phyloP scores from a whole-genome alignment of 2,113 vertebrate species.

The Procavia capensis region DNA sequence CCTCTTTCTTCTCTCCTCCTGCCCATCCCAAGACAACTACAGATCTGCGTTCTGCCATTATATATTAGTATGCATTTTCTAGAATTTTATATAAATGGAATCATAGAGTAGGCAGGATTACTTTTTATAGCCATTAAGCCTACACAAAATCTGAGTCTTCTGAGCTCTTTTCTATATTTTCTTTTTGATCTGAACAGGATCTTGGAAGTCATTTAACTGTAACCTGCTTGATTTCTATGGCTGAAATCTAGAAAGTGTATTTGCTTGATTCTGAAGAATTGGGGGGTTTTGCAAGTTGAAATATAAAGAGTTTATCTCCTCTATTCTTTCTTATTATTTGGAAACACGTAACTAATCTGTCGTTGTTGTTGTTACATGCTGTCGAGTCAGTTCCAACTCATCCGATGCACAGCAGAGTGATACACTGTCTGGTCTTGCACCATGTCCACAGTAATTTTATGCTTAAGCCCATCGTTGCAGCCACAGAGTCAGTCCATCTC shows the following conservation, averaged over 20 bases:
- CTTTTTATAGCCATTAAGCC: slow-evolving; percentile 64
- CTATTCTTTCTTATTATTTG: not conserved
- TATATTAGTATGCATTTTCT: slow-evolving; percentile 37
- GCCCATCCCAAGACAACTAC: not conserved
- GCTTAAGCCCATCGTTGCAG: too few relatives aligned
- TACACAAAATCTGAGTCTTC: slow-evolving; percentile 40
- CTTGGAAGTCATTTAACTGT: slow-evolving; percentile 10
- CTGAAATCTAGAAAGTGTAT: not conserved
- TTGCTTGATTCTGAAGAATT: not conserved
- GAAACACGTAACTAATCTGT: not conserved
- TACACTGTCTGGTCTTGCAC: too few relatives aligned
- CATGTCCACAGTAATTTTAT: too few relatives aligned
- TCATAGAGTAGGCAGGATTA: slow-evolving; percentile 24
- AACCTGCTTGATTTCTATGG: not conserved
- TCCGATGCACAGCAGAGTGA: too few relatives aligned
- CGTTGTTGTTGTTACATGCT: too few relatives aligned
- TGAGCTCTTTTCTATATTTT: not conserved
- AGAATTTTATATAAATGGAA: slow-evolving; percentile 56
- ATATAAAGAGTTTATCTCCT: not conserved
- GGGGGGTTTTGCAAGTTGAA: not conserved
- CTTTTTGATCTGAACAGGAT: slow-evolving; percentile 30
- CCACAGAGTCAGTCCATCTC: too few relatives aligned
- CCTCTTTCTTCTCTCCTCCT: not conserved
- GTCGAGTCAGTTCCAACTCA: too few relatives aligned
- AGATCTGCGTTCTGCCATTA: not conserved